Evolutionary conservation across 2,113 vertebrate genomes (phyloP), one percentile per base, ranked within the genome.

Genomic region (Syrrhaptes paradoxus): DNA sequence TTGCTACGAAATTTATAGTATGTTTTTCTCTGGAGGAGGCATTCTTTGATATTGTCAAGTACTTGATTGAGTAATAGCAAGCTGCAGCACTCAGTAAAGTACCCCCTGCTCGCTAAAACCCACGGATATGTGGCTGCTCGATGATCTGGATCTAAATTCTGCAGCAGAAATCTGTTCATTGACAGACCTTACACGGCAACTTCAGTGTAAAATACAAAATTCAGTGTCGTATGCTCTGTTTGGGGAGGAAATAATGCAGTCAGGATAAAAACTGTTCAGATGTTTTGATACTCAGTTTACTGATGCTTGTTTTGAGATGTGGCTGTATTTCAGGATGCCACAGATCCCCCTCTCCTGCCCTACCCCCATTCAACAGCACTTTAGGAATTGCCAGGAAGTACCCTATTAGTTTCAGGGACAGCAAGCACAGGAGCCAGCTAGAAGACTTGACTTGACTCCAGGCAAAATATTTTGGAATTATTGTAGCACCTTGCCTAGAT

Each of bases 81-180:
- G 21, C 32, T 79, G 19, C 38, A 75, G 32, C 32, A 14, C 21
- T 91, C 59, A 11, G 18, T 72, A 32, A 43, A 71, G 20, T 58
- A 43, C 36, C 43, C 29, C 3, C 0, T 62, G 18, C 24, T 67
- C 16, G 2, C 17, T 55, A 13, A 67, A 67, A 28, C 8, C 12
- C 0, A 0, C 22, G 28, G 14, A 57, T 57, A 4, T 10, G 17
- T 77, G 55, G 9, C 34, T 87, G 28, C 66, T 67, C 49, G 32
- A 45, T 84, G 66, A 65, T 29, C 19, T 70, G 51, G 46, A 79
- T 21, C n/a, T 61, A 79, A 85, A 57, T 67, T 87, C 66, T 89
- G 48, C 17, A 61, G 28, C 25, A 89, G 61, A 84, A 80, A 62
- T 71, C 7, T 58, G 76, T 46, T 17, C 0, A 1, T 59, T 81